Conservation (phyloP, 2,888 invertebrate species). For the Ophion costatus region DNA sequence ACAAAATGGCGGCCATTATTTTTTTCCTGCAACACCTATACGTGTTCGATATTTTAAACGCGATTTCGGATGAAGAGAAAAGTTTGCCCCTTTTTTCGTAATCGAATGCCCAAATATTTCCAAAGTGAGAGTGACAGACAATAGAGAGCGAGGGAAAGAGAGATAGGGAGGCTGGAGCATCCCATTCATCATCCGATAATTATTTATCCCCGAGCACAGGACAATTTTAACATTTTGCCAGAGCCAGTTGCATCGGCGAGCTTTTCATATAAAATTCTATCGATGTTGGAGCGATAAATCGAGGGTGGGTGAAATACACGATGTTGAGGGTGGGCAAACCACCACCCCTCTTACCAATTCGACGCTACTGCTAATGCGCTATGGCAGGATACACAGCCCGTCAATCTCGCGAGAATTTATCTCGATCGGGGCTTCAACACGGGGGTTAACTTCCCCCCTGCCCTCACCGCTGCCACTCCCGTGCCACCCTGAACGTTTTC, state of each 20-base stretch:
- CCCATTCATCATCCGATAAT: constrained; percentile 37
- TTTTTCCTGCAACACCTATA: constrained; percentile 1
- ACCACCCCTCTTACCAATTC: constrained; percentile 22
- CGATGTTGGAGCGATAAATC: constrained; percentile 13
- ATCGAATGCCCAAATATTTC: not conserved
- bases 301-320: constrained; percentile 12
- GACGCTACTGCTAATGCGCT: constrained; percentile 45
- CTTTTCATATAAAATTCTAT: constrained; percentile 41
- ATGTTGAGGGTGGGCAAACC: constrained; percentile 11
- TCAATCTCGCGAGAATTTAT: constrained; percentile 61
- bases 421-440: constrained; percentile 48
- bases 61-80: constrained; percentile 23
- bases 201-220: constrained; percentile 50
- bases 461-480: not conserved
- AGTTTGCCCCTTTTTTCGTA: constrained; percentile 27
- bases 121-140: constrained; percentile 8
- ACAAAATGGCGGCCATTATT: constrained; percentile 2
- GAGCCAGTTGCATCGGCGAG: constrained; percentile 27
- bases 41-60: not conserved
- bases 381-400: constrained; percentile 35
- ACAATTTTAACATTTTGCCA: constrained; percentile 48
- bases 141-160: not conserved
- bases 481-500: constrained; percentile 31
- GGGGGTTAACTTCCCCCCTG: constrained; percentile 11
- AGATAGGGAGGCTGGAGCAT: constrained; percentile 21